Conservation (phyloP, 1,140 invertebrate species). For the Cydia splendana region DNA sequence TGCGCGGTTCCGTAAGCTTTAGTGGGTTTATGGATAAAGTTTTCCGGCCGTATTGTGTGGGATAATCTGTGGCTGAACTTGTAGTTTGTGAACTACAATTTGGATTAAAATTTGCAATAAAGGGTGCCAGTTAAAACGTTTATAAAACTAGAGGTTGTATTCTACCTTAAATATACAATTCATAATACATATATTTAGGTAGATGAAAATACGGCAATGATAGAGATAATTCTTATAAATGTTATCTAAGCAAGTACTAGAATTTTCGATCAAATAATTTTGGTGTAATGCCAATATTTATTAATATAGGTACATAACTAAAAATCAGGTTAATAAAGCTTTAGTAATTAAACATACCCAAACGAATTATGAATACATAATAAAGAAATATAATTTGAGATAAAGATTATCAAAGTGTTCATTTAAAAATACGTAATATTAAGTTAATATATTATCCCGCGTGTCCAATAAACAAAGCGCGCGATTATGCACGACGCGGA, state of each 20-base stretch:
- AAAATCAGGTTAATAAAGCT: neutral
- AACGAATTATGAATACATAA: slow-evolving; percentile 15
- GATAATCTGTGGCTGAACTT: slow-evolving; percentile 10
- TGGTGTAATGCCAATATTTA: neutral
- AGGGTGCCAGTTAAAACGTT: neutral
- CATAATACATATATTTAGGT: too few species aligned
- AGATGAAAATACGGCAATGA: too few species aligned
- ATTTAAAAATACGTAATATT: slow-evolving; percentile 11
- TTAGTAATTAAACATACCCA: neutral
- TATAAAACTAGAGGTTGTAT: too few species aligned
- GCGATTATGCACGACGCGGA: slow-evolving; percentile 20
- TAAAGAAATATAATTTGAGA: slow-evolving; percentile 4
- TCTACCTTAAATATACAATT: too few species aligned
- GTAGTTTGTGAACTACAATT: neutral
- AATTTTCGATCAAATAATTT: neutral
- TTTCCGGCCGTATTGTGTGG: neutral
- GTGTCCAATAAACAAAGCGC: slow-evolving; percentile 30
- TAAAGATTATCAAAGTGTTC: neutral
- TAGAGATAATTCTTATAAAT: too few species aligned
- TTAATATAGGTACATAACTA: neutral
- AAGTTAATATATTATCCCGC: too few species aligned
- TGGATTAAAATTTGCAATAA: neutral
- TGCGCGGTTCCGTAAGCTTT: slow-evolving; percentile 73
- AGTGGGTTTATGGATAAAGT: slow-evolving; percentile 19
- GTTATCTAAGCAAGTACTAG: neutral